These are phyloP conservation scores for Metopia argyrocephala DNA, from an alignment of 2,888 invertebrate species.

Conservation along the genomic window DNA sequence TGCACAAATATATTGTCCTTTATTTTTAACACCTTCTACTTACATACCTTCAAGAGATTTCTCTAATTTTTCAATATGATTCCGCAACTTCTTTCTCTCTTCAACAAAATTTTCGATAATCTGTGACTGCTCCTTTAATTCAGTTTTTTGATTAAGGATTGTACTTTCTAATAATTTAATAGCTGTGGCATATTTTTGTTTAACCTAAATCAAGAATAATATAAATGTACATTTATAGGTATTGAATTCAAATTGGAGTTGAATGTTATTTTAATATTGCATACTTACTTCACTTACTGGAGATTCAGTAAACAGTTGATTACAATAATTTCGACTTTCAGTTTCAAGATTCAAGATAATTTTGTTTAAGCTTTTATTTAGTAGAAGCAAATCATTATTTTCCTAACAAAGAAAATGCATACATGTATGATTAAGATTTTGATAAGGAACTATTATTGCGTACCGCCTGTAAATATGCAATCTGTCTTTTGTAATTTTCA, in stretches of 20 bases:
- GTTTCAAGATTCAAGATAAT: slow-evolving; percentile 84
- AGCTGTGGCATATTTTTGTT: slow-evolving; percentile 80
- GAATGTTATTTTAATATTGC: background rate
- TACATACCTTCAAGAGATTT: slow-evolving; percentile 65
- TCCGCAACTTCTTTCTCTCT: slow-evolving; percentile 67
- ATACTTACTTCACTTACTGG: slow-evolving; percentile 67
- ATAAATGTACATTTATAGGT: background rate
- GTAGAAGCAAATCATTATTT: slow-evolving; percentile 82
- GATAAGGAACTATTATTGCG: background rate
- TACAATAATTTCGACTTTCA: slow-evolving; percentile 81
- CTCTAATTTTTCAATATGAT: slow-evolving; percentile 68
- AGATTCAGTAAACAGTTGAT: slow-evolving; percentile 67
- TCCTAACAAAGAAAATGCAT: slow-evolving; percentile 78
- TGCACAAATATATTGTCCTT: too few relatives aligned
- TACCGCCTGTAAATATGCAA: slow-evolving; percentile 75
- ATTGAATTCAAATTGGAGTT: background rate
- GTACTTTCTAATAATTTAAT: slow-evolving; percentile 81
- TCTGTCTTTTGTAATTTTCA: slow-evolving; percentile 77
- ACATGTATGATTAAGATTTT: background rate
- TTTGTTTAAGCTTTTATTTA: slow-evolving; percentile 85
- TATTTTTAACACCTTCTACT: background rate
- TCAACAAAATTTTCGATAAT: slow-evolving; percentile 67
- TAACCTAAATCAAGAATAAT: slow-evolving; percentile 73
- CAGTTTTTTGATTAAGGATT: slow-evolving; percentile 66
- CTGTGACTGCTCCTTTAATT: slow-evolving; percentile 67